Percentiles rank a stretch among this genome's conserved stretches.
Conservation (phyloP, 2,113 vertebrate species). For the Psilopsiagon aurifrons region DNA sequence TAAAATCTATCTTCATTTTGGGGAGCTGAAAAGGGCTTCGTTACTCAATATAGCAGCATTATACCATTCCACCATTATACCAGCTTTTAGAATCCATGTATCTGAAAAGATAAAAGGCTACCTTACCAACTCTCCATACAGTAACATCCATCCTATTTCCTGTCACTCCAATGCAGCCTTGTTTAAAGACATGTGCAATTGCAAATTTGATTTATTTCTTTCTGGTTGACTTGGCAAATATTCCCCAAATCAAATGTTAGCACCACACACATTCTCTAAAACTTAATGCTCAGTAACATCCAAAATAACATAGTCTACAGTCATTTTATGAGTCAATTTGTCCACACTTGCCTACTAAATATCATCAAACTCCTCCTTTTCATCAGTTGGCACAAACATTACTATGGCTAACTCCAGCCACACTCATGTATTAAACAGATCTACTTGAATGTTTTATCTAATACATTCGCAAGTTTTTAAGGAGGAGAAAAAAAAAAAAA, state of each 20-base stretch:
- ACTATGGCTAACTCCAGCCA: neutral
- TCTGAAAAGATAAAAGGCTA: neutral
- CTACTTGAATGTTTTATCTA: neutral
- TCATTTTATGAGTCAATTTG: neutral
- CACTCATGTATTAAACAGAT: neutral
- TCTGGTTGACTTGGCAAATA: constrained; percentile 13
- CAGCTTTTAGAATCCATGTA: neutral
- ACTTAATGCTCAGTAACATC: neutral
- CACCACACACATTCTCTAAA: neutral
- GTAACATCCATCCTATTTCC: neutral
- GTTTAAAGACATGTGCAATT: neutral
- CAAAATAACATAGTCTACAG: neutral
- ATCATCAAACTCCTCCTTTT: neutral
- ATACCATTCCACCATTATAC: neutral
- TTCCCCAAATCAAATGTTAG: constrained; percentile 18
- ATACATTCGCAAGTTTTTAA: neutral
- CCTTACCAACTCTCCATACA: neutral
- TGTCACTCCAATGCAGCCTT: neutral
- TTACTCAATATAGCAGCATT: neutral
- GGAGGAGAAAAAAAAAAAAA: neutral
- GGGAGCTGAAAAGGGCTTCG: neutral
- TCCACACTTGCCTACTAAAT: neutral
- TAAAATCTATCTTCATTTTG: neutral
- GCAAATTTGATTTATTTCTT: neutral
- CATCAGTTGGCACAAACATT: neutral